A percentile compares a stretch with the other conserved stretches of the same genome.
Conservation (phyloP, 2,797 vertebrate genomes). For the Sitta carolinensis region DNA sequence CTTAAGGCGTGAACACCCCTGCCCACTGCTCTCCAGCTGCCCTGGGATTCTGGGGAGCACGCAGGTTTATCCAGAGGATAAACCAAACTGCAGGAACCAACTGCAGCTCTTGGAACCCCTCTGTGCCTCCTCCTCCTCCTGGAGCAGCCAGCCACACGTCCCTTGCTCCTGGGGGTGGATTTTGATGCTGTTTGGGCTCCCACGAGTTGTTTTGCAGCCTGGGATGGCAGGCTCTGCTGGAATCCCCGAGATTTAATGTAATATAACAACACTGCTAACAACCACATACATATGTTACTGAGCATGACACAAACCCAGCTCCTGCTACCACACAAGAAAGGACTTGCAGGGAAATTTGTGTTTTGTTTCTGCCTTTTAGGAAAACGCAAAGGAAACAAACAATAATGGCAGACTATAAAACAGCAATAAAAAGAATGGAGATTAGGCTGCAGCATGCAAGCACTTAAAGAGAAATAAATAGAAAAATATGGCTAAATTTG, state of each 20-base stretch:
- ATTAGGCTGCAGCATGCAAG: constrained; percentile 12
- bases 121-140: background rate
- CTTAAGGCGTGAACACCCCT: background rate
- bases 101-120: background rate
- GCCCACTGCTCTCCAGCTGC: background rate
- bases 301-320: background rate
- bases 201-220: background rate
- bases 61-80: background rate
- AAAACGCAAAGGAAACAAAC: background rate
- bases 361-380: constrained; percentile 15
- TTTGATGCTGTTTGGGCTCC: background rate
- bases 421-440: constrained; percentile 33
- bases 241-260: background rate
- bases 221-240: background rate
- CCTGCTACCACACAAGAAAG: constrained; percentile 11
- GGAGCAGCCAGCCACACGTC: background rate
- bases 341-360: background rate
- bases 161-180: background rate
- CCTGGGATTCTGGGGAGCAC: background rate
- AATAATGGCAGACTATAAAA: constrained; percentile 19
- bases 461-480: constrained; percentile 43
- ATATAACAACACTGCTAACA: background rate
- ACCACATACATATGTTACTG: background rate
- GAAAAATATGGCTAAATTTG: constrained; percentile 1
- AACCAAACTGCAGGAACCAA: background rate